Conservation (phyloP, 2,113 vertebrate genomes). For the Hippocampus mohnikei region DNA sequence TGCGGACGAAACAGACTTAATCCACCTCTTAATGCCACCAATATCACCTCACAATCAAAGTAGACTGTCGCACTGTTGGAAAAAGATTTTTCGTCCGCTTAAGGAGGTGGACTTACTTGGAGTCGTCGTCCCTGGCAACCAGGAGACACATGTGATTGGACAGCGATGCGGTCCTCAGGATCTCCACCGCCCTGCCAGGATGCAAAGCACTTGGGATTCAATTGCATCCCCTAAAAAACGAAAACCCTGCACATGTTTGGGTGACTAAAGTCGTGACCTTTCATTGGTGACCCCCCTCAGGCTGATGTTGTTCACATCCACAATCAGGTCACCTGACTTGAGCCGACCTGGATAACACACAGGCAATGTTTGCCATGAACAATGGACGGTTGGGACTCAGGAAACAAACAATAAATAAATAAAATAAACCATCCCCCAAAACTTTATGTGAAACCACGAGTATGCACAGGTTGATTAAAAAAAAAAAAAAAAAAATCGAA, state of each 20-base stretch:
- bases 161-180: conserved; percentile 79
- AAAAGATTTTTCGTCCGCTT: not conserved
- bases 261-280: conserved; percentile 48
- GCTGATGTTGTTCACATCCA: conserved; percentile 84
- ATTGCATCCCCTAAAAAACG: too few species aligned
- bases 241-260: too few species aligned
- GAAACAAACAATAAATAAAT: too few species aligned
- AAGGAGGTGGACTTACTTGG: conserved; percentile 66
- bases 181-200: conserved; percentile 79
- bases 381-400: too few species aligned
- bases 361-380: too few species aligned
- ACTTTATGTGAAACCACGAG: too few species aligned
- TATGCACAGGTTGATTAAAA: too few species aligned
- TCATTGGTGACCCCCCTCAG: conserved; percentile 81
- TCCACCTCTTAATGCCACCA: not conserved
- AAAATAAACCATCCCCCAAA: too few species aligned
- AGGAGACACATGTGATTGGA: conserved; percentile 84
- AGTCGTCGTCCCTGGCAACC: conserved; percentile 78
- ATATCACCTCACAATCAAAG: not conserved
- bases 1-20: not conserved
- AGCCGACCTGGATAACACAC: conserved; percentile 69
- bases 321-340: conserved; percentile 80
- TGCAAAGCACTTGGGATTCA: too few species aligned
- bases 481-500: not conserved
- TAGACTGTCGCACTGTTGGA: too few species aligned